phyloP scores from a whole-genome alignment of 2,888 invertebrate genomes.

The Nasonia oneida region DNA sequence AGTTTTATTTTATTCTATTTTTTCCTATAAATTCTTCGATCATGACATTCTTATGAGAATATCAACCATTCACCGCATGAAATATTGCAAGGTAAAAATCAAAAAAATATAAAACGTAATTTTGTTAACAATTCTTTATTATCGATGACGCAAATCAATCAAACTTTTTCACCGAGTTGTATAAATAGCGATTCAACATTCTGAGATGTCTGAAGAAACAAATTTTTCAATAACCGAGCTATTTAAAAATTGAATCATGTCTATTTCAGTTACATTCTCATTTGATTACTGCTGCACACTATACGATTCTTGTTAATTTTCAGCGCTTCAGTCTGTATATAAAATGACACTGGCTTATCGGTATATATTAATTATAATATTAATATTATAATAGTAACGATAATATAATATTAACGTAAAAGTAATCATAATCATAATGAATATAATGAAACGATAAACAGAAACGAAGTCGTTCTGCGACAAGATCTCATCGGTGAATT shows the following conservation, averaged over 20 bases:
- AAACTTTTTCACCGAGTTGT: background rate
- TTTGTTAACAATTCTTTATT: background rate
- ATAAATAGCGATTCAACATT: background rate
- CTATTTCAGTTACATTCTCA: background rate
- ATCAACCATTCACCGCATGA: background rate
- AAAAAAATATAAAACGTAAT: background rate
- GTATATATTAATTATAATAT: conserved; percentile 50
- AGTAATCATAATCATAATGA: conserved; percentile 47
- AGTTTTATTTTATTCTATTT: background rate
- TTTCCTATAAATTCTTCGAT: background rate
- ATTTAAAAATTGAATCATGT: background rate
- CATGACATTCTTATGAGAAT: background rate
- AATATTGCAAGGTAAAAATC: background rate
- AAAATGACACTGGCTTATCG: conserved; percentile 45
- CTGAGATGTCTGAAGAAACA: background rate
- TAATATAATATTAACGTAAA: conserved; percentile 41
- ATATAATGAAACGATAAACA: conserved; percentile 36
- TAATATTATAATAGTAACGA: conserved; percentile 40
- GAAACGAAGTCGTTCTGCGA: conserved; percentile 53
- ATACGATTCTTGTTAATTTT: conserved; percentile 14
- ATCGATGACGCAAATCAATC: conserved; percentile 20
- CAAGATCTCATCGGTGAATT: conserved; percentile 54
- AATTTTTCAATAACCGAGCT: background rate
- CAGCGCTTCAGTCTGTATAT: conserved; percentile 44
- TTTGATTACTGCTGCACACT: conserved; percentile 1